Conservation (phyloP, 2,797 vertebrate species). For the Sebastes vulpes region DNA sequence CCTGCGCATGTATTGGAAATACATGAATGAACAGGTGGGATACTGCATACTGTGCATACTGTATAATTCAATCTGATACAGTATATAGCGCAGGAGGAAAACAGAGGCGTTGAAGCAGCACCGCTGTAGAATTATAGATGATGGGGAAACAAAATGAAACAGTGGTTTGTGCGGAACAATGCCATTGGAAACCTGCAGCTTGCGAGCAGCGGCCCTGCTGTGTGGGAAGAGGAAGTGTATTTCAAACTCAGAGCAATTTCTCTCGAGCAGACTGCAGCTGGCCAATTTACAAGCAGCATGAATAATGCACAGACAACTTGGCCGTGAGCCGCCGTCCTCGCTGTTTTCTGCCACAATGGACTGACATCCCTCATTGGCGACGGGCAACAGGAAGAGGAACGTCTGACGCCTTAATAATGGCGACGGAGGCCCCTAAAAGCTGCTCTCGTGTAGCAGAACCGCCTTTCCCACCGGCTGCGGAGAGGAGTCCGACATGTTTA, state of each 20-base stretch:
- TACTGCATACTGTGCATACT: slow-evolving; percentile 42
- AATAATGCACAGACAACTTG: slow-evolving; percentile 78
- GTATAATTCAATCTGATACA: slow-evolving; percentile 57
- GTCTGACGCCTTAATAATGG: slow-evolving; percentile 48
- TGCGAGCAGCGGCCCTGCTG: slow-evolving; percentile 25
- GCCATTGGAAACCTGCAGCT: slow-evolving; percentile 48
- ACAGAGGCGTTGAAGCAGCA: slow-evolving; percentile 24
- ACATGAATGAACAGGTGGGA: slow-evolving; percentile 64
- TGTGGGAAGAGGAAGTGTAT: slow-evolving; percentile 49
- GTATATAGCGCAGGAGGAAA: slow-evolving; percentile 3
- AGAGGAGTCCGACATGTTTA: slow-evolving; percentile 55
- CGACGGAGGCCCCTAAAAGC: not conserved
- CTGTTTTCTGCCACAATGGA: slow-evolving; percentile 44
- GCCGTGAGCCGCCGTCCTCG: slow-evolving; percentile 33
- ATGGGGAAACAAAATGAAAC: slow-evolving; percentile 65
- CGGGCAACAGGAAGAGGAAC: slow-evolving; percentile 17
- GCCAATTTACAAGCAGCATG: slow-evolving; percentile 80
- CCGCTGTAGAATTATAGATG: slow-evolving; percentile 49
- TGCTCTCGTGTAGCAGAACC: not conserved
- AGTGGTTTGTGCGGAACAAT: slow-evolving; percentile 32
- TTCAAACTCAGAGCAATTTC: slow-evolving; percentile 67
- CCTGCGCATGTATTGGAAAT: slow-evolving; percentile 39
- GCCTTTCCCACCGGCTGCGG: slow-evolving; percentile 7
- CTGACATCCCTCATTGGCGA: slow-evolving; percentile 37
- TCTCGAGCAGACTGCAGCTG: slow-evolving; percentile 68